Percentiles rank a stretch among this genome's conserved stretches.
Evolutionary conservation across 2,888 invertebrate species (phyloP).

Genomic region (Diadromus collaris): DNA sequence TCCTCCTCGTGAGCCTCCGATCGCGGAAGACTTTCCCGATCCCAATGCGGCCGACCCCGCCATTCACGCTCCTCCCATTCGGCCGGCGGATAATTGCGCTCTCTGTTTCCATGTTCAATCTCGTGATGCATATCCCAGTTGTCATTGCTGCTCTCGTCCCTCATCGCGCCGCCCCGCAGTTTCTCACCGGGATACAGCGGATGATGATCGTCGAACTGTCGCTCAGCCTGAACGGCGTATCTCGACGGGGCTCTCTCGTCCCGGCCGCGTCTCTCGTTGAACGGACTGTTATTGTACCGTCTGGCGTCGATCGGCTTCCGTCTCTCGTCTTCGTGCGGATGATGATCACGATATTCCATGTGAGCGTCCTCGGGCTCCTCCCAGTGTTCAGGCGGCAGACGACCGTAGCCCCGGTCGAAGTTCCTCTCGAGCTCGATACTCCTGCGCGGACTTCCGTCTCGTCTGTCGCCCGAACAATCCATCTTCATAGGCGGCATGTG

Average conservation of each 20-base stretch:
- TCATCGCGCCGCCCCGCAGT: conserved; percentile 66
- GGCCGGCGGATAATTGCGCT: conserved; percentile 69
- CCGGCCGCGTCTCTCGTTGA: conserved; percentile 78
- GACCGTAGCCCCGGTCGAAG: conserved; percentile 72
- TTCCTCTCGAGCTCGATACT: conserved; percentile 74
- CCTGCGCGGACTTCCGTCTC: conserved; percentile 74
- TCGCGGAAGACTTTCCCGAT: conserved; percentile 77
- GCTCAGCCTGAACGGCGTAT: conserved; percentile 70
- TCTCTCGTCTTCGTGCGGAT: conserved; percentile 73
- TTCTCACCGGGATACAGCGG: conserved; percentile 73
- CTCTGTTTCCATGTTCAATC: conserved; percentile 72
- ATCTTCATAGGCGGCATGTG: conserved; percentile 70
- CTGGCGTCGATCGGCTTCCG: conserved; percentile 72
- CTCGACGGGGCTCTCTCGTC: conserved; percentile 78
- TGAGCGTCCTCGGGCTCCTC: conserved; percentile 75
- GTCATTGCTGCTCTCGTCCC: conserved; percentile 75
- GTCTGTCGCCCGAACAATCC: conserved; percentile 71
- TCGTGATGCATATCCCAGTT: conserved; percentile 78
- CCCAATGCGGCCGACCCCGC: conserved; percentile 77
- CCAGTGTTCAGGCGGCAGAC: conserved; percentile 75
- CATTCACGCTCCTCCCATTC: conserved; percentile 79
- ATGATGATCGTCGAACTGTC: conserved; percentile 71
- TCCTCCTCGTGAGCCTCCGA: conserved; percentile 78
- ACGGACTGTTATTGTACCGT: conserved; percentile 79
- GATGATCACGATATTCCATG: conserved; percentile 75